phyloP scores from a whole-genome alignment of 2,888 invertebrate species.

The Sepioteuthis lessoniana region DNA sequence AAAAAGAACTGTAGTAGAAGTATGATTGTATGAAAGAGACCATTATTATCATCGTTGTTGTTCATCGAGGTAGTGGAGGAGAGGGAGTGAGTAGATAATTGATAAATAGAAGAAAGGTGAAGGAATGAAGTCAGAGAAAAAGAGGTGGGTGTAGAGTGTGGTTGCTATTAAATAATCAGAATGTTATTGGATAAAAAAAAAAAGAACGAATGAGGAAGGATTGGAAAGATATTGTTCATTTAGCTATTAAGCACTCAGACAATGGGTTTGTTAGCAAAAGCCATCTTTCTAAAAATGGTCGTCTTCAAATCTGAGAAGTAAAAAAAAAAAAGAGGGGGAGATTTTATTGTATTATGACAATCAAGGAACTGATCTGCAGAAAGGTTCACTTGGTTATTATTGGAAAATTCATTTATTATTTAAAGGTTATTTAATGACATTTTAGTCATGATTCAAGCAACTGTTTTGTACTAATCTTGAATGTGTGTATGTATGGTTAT shows the following conservation, averaged over 20 bases:
- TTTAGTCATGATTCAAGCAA: not conserved
- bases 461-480: not conserved
- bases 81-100: not conserved
- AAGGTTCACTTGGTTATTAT: not conserved
- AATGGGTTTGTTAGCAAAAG: slow-evolving; percentile 33
- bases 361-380: not conserved
- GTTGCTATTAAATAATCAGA: not conserved
- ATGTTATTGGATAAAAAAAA: slow-evolving; percentile 1
- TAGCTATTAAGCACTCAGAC: not conserved
- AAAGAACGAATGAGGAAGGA: not conserved
- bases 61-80: not conserved
- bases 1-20: not conserved
- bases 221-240: slow-evolving; percentile 25
- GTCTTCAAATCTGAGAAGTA: not conserved
- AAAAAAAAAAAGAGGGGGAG: not conserved
- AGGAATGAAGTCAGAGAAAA: not conserved
- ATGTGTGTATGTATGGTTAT: not conserved
- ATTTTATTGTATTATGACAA: not conserved
- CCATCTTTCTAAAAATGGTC: not conserved
- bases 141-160: not conserved
- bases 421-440: not conserved
- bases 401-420: slow-evolving; percentile 17
- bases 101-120: not conserved
- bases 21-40: not conserved
- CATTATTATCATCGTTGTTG: not conserved